These are phyloP conservation scores for Adrianichthys oophorus DNA, from an alignment of 2,797 vertebrate species.

Conservation along the genomic window DNA sequence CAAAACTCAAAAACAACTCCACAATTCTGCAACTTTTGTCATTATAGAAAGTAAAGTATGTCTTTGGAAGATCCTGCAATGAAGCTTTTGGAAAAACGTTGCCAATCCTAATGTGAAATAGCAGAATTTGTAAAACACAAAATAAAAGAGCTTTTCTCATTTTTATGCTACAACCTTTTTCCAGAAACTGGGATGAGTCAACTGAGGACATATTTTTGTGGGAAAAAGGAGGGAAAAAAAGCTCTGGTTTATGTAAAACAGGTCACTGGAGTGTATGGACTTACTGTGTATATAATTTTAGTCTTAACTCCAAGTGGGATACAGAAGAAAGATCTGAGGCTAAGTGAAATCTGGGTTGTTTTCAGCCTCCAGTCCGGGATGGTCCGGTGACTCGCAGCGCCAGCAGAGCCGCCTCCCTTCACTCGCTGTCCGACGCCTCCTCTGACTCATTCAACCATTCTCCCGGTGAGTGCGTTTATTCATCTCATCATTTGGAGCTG, in stretches of 20 bases:
- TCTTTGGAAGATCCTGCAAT: too few relatives aligned
- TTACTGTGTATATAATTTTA: slow-evolving; percentile 3
- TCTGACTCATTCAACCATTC: slow-evolving; percentile 83
- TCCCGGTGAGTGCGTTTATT: slow-evolving; percentile 60
- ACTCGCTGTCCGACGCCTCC: slow-evolving; percentile 84
- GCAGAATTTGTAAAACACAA: too few relatives aligned
- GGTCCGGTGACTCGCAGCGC: slow-evolving; percentile 61
- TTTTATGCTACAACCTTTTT: neutral
- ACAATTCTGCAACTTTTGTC: too few relatives aligned
- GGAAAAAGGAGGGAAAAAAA: slow-evolving; percentile 1
- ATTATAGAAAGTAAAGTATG: too few relatives aligned
- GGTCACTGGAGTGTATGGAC: neutral
- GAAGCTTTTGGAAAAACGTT: too few relatives aligned
- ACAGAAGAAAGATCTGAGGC: neutral
- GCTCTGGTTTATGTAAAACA: slow-evolving; percentile 2
- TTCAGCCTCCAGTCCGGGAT: slow-evolving; percentile 86
- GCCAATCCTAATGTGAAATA: too few relatives aligned
- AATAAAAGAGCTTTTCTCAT: too few relatives aligned
- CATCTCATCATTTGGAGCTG: too few relatives aligned
- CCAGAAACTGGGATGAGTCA: neutral
- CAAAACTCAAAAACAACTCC: neutral
- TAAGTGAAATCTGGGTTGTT: slow-evolving; percentile 31
- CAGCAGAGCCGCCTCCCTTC: slow-evolving; percentile 77
- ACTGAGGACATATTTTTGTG: too few relatives aligned
- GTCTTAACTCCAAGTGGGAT: neutral